Evolutionary conservation across 2,797 vertebrate species (phyloP).

Genomic region (Xiphorhynchus erythropygius): DNA sequence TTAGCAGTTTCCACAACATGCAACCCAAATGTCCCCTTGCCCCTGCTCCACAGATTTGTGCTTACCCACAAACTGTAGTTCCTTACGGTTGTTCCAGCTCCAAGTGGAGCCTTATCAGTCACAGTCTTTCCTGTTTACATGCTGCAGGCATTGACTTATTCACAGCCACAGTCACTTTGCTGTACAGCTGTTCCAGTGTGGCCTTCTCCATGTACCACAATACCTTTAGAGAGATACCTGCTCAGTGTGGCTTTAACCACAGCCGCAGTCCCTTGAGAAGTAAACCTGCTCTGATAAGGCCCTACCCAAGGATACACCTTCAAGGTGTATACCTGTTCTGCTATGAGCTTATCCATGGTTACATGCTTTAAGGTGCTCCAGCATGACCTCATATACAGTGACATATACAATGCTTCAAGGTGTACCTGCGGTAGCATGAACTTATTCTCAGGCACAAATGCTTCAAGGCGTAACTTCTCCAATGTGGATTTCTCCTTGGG

Average conservation of each 20-base stretch:
- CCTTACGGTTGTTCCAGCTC: neutral
- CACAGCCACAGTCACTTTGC: neutral
- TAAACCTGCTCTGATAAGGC: neutral
- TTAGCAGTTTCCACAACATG: neutral
- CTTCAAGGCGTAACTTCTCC: neutral
- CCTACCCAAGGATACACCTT: neutral
- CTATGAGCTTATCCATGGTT: neutral
- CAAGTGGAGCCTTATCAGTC: neutral
- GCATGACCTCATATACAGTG: neutral
- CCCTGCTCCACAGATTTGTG: neutral
- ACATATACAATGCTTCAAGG: neutral
- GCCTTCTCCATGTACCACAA: neutral
- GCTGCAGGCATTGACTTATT: neutral
- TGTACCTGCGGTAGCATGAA: neutral
- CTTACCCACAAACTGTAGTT: neutral
- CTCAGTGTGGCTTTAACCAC: neutral
- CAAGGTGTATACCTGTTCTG: neutral
- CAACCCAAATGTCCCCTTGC: neutral
- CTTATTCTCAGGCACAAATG: neutral
- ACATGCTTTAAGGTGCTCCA: neutral
- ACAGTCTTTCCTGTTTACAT: neutral
- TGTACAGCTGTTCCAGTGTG: rapidly evolving
- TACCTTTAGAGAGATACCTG: neutral
- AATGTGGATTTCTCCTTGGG: neutral
- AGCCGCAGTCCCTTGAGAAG: neutral